Evolutionary conservation across 2,113 vertebrate genomes (phyloP), one percentile per base, ranked within the genome.

Genomic region (Paradoxurus hermaphroditus): DNA sequence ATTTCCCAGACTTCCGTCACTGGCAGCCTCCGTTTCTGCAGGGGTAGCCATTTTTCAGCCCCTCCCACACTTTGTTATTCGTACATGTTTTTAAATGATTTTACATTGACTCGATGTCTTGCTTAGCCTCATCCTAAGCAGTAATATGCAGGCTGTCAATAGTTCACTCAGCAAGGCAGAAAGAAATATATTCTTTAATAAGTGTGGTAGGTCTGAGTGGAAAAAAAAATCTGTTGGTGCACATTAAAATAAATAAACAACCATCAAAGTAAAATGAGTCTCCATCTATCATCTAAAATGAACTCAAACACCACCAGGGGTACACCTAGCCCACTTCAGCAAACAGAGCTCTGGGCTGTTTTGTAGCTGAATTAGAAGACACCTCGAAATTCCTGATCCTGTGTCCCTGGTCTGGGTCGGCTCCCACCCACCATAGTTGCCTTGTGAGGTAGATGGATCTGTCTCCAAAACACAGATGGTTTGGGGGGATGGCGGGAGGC

Each of bases 171-270:
- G 65, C 56, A 91, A 89, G 79, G 44, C 29, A 86, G 21, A 63
- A 94, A 77, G 21, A 44, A 91, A 63, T 63, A 27, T 21, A 34
- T 53, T 73, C 21, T 73, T 87, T 73, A 41, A 34, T 23, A 84
- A 88, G 36, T 59, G 11, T 29, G 51, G 41, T 92, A 86, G 41
- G 29, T 79, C 62, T 90, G 44, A 19, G 18, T 77, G 19, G 27
- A 16, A 56, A 79, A 84, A 49, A 78, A 27, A 36, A 62, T 59
- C 44, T 82, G 21, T 34, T 72, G 44, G 53, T 25, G 86, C 5
- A 77, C 34, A 78, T 44, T 86, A 94, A 87, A 93, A 83, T 72
- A 90, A 85, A 73, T 9, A 77, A 68, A 51, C 63, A 81, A 56
- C 9, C 34, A 44, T 46, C 49, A 62, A 44, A 95, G 11, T 36